Percentiles rank a stretch among this genome's conserved stretches.
Conservation (phyloP, 2,113 vertebrate species). For the Elephas maximus region DNA sequence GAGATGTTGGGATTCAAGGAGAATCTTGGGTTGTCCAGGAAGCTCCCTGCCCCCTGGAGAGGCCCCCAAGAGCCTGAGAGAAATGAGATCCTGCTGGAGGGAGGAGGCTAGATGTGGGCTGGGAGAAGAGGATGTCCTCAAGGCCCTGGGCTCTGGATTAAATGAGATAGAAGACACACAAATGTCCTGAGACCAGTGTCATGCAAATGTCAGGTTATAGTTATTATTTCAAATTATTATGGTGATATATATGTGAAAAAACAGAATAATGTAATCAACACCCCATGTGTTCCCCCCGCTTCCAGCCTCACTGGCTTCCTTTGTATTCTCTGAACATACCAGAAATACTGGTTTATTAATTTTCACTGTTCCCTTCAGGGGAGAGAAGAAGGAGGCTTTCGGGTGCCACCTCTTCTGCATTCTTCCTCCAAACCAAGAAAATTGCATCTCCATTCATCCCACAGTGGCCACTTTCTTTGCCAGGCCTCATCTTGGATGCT, state of each 20-base stretch:
- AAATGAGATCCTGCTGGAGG: background rate
- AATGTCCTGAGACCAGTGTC: background rate
- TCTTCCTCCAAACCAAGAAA: background rate
- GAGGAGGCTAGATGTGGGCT: background rate
- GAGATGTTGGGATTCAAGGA: background rate
- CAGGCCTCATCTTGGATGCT: background rate
- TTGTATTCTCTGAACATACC: background rate
- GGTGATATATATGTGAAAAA: background rate
- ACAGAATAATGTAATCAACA: background rate
- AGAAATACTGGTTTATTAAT: fast-evolving
- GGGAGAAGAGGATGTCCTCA: background rate
- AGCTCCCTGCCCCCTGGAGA: background rate
- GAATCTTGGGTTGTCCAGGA: background rate
- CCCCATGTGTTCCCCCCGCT: background rate
- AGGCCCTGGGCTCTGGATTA: background rate
- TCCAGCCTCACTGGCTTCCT: background rate
- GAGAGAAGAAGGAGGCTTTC: background rate
- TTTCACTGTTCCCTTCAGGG: background rate
- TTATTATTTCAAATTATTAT: background rate
- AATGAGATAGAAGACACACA: background rate
- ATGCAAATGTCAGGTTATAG: background rate
- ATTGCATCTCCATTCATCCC: background rate
- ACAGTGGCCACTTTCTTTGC: background rate
- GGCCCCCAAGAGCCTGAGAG: background rate
- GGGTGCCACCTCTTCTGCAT: background rate